Evolutionary conservation across 1,140 invertebrate genomes (phyloP).

Genomic region (Drosophila auraria): DNA sequence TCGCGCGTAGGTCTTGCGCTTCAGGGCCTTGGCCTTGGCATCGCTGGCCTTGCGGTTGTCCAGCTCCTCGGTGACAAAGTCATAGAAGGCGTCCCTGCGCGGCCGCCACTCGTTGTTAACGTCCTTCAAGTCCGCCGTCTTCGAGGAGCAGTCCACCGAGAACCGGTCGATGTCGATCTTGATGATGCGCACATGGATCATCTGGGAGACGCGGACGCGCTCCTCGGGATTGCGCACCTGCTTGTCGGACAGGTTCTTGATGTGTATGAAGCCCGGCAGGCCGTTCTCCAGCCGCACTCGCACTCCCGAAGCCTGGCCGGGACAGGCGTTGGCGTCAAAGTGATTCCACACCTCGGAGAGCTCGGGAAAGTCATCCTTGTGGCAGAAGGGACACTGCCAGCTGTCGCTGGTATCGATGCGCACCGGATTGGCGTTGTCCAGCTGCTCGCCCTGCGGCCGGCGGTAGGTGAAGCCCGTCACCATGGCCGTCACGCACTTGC

Average conservation of each 20-base stretch:
- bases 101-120: constrained; percentile 96
- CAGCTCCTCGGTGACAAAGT: constrained; percentile 92
- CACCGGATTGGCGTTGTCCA: constrained; percentile 98
- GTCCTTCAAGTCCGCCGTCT: constrained; percentile 96
- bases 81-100: constrained; percentile 96
- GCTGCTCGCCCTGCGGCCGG: constrained; percentile 95
- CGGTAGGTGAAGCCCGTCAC: constrained; percentile 92
- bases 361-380: constrained; percentile 97
- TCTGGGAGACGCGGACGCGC: constrained; percentile 93
- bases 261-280: constrained; percentile 96
- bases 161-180: constrained; percentile 98
- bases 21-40: constrained; percentile 91
- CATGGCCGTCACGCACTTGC: constrained; percentile 92
- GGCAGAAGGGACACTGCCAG: constrained; percentile 99
- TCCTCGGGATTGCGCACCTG: constrained; percentile 97
- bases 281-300: constrained; percentile 96
- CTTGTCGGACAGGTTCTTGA: constrained; percentile 97
- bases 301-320: constrained; percentile 97
- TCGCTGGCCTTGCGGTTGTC: constrained; percentile 93
- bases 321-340: constrained; percentile 97
- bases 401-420: constrained; percentile 92
- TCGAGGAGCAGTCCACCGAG: constrained; percentile 96
- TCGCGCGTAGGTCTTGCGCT: constrained; percentile 93
- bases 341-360: constrained; percentile 99
- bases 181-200: constrained; percentile 96